Evolutionary conservation across 2,888 invertebrate species (phyloP), one percentile per base, ranked within the genome.

Genomic region (Drosophila aldrichi): DNA sequence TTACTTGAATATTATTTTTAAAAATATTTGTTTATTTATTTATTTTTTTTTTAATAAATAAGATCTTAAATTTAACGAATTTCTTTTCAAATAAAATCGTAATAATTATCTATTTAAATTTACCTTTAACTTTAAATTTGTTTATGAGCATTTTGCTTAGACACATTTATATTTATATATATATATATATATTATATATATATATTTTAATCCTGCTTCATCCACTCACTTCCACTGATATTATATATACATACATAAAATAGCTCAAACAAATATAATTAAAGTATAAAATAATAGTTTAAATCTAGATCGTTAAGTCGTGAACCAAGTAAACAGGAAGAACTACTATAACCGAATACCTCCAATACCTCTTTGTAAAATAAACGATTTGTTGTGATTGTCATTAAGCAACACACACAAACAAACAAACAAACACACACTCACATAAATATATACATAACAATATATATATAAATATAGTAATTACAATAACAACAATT

Each of bases 291-390:
- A 51, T 41, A 51, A 67, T 76, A 63, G 52, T 51, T 43, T 75
- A 67, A 64, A 32, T 20, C 43, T 54, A 49, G 64, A 65, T 62
- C 48, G 46, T 67, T 77, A 89, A 89, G 90, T 70, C 80, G 83
- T 88, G 90, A 83, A 91, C 81, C 73, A 89, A 91, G 82, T 80
- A 78, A 90, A 80, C 82, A 88, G 89, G 84, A 87, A 86, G 76
- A 90, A 88, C 73, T 91, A 88, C 92, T 91, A 92, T 92, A 91
- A 92, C 91, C 92, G 90, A 91, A 91, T 92, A 92, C 92, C 92
- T 92, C 92, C 89, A 89, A 89, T 91, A 91, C 92, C 92, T 92
- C 90, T 89, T 64, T 78, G 70, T 82, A 89, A 85, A 83, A 77
- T n/a, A n/a, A 80, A 86, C 79, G 59, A 72, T 52, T 78, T 88